Base-by-base conservation (phyloP, 1,140 invertebrate genomes). In the Drosophila sulfurigaster region DNA sequence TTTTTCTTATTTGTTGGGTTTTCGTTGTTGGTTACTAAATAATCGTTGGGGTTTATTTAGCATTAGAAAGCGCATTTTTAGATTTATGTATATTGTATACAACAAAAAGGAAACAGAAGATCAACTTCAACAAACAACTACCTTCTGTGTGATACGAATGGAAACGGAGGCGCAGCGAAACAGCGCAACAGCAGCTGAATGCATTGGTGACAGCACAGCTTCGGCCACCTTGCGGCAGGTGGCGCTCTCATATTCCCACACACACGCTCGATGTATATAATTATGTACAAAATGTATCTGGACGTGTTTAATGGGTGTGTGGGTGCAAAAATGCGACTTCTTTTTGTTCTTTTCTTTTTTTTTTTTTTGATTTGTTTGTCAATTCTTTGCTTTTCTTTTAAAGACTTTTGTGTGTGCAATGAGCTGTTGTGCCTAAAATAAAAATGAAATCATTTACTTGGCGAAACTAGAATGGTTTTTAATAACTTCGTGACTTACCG, bases 371-470 rank as follows among this genome's bases (percentile, higher is more conserved):
- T 25, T 25, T 25, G 20, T 25, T 25, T 25, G 20, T 25, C 5
- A 20, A 57, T 64, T 54, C 41, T 64, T 32, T 16, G 51, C 16
- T 67, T 54, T 32, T 78, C 52, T 66, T 68, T 70, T 59, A 35
- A 10, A 58, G 25, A 59, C 38, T 35, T 25, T 35, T 58, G 8
- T 71, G 52, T 76, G 54, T 80, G 65, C 59, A 78, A 78, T 78
- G 65, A 72, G 75, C 13, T 75, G 71, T 63, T 68, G 85, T 80
- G 85, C 88, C 88, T 91, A 91, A 89, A 91, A 91, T 91, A 91
- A 91, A 91, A 91, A 91, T 91, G 81, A 91, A 91, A 88, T 91
- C 88, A 88, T 91, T 91, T 91, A 91, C 82, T 83, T 81, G 71
- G 46, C 66, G 57, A 73, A 73, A 78, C 75, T 66, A 73, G 51